Base-by-base conservation (phyloP, 2,797 vertebrate species). In the Enteromius trimaculatus region DNA sequence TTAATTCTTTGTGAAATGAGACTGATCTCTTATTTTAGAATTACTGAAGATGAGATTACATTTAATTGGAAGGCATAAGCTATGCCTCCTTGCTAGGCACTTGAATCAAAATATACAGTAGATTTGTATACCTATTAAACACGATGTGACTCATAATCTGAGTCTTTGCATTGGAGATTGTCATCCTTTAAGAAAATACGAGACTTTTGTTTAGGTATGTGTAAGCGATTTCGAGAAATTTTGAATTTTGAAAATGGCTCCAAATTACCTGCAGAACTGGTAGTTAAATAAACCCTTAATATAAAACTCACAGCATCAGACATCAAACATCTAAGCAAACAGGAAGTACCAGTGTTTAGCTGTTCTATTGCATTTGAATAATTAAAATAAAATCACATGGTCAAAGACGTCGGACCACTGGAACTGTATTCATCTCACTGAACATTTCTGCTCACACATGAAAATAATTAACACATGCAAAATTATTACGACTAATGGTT, bases 51-150 rank as follows among this genome's bases (percentile, higher is more conserved):
- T 84, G 77, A 65, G 80, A 84, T 83, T 87, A 69, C 84, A 88
- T 84, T 84, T 86, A 53, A 75, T 72, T n/a, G 66, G 60, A 85
- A 82, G 77, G 85, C 74, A 86, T 72, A 64, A 70, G 60, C 86
- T 79, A 83, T 74, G 82, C 90, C 87, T 89, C 87, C 88, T 87
- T 83, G 89, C 83, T 90, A 94, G 93, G 93, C 93, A 94, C 92
- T 94, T 94, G 87, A 87, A 89, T 89, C 88, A 92, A 87, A 87
- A 87, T 86, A 83, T 65, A 82, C 42, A 81, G 44, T 49, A 8
- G 39, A 23, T 19, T 75, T 77, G 16, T 84, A 37, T 62, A 79
- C 31, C 26, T 70, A 90, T 88, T 89, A 87, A 88, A 91, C 82
- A 68, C 44, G 49, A n/a, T 79, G 71, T 72, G 55, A 69, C 64